Evolutionary conservation across 2,888 invertebrate species (phyloP).

Genomic region (Amaurobius ferox): DNA sequence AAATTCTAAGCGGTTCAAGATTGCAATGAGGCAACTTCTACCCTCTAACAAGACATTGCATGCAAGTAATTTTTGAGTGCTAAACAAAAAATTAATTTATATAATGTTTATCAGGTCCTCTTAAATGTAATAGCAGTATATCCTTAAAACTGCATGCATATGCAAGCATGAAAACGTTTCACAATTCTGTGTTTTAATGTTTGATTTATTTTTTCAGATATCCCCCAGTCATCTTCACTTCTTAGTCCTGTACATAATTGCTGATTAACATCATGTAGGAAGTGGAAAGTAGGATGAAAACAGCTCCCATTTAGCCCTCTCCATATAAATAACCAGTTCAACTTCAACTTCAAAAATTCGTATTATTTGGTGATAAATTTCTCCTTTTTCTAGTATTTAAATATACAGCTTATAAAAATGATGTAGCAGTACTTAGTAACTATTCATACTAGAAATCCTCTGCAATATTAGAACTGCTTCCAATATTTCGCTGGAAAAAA

Average conservation of each 20-base stretch:
- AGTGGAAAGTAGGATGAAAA: slow-evolving; percentile 15
- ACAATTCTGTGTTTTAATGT: no score
- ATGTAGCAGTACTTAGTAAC: neutral
- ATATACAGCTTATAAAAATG: neutral
- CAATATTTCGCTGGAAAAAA: neutral
- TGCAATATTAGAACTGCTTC: neutral
- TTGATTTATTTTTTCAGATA: slow-evolving; percentile 50
- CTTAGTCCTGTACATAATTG: slow-evolving; percentile 70
- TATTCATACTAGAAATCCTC: neutral
- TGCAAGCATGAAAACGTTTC: no score
- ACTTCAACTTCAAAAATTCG: neutral
- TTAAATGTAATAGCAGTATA: no score
- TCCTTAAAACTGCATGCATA: no score
- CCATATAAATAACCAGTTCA: neutral
- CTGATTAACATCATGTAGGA: slow-evolving; percentile 28
- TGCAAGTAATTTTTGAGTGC: no score
- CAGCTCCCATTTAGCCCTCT: slow-evolving; percentile 46
- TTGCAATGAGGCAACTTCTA: no score
- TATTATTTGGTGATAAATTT: neutral
- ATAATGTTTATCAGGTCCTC: no score
- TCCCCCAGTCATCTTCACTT: slow-evolving; percentile 37
- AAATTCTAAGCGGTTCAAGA: no score
- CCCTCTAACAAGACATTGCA: no score
- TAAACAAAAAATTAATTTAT: no score
- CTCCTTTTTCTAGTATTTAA: neutral